Evolutionary conservation across 2,113 vertebrate genomes (phyloP), one percentile per base, ranked within the genome.

Genomic region (Brachyhypopomus occidentalis): DNA sequence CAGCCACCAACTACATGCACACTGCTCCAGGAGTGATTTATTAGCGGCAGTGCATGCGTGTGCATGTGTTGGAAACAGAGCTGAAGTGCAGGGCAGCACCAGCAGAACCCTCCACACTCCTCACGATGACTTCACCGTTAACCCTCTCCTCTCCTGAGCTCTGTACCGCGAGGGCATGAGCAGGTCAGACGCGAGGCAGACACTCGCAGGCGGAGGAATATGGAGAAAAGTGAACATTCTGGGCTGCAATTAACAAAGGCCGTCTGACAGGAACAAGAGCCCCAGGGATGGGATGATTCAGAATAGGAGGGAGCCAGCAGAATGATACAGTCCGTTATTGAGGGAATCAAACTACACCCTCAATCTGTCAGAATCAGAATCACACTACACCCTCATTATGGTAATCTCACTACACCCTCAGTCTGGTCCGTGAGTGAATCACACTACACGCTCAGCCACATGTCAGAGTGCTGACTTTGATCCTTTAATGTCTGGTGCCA

Each of bases 101-200:
- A 70, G 62, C 81, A 60, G 22, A 52, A 41, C 64, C 56, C 76
- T 89, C 88, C 71, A 30, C 23, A 36, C 55, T 60, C 63, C 64
- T n/a, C 11, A 88, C 84, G 87, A 81, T 91, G 84, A 85, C 84
- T 84, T 89, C 88, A 89, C 71, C 81, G 81, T 90, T 88, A 89
- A 85, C 88, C 84, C 88, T 83, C 73, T 80, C 60, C 71, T 76
- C 79, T 56, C 74, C 34, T 58, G 80, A 63, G 55, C 45, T 63
- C 80, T 89, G 89, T 91, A 48, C 77, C 9, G 59, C 30, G 23
- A 69, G 34, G 36, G 60, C 38, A 69, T 67, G 77, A 52, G 52
- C 36, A 75, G 36, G 27, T 72, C 79, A 73, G 5, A 19, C 16
- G 41, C 34, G 70, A 52, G 78, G 74, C 11, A 52, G 19, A 77